Conservation (phyloP, 92 coral and sea anemone species). For the Montipora capitata region DNA sequence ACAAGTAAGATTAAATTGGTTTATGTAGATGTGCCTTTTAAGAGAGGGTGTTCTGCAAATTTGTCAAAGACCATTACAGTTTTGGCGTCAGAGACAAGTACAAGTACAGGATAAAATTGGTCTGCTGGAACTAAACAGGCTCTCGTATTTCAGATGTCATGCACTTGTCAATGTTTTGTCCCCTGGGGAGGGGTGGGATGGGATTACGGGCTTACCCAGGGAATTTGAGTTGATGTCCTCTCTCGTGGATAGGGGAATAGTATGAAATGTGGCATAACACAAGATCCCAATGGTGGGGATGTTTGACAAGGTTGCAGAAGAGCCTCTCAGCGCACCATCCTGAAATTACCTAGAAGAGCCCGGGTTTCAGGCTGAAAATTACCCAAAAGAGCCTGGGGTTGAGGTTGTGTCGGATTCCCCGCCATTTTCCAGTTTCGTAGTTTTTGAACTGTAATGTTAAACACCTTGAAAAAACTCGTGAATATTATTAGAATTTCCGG, state of each 20-base stretch:
- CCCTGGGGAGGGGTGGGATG: neutral
- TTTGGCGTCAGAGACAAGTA: neutral
- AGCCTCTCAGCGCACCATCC: neutral
- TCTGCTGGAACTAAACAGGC: neutral
- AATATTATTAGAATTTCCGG: neutral
- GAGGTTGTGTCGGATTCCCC: neutral
- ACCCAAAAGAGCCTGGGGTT: neutral
- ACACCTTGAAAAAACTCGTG: neutral
- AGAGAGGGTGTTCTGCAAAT: constrained; percentile 3
- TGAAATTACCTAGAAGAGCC: neutral
- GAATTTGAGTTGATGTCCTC: neutral
- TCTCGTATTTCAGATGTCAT: neutral
- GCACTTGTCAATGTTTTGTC: neutral
- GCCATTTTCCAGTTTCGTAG: neutral
- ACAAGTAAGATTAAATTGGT: constrained; percentile 56
- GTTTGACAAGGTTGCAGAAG: neutral
- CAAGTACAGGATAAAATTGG: neutral
- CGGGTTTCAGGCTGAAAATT: neutral
- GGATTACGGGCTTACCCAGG: neutral
- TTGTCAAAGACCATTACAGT: neutral
- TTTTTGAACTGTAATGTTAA: neutral
- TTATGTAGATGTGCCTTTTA: constrained; percentile 18
- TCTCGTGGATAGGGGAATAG: neutral
- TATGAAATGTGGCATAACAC: neutral
- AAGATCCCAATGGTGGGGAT: neutral